These are phyloP conservation scores for Leuctra nigra DNA, from an alignment of 2,888 invertebrate genomes.

Conservation along the genomic window DNA sequence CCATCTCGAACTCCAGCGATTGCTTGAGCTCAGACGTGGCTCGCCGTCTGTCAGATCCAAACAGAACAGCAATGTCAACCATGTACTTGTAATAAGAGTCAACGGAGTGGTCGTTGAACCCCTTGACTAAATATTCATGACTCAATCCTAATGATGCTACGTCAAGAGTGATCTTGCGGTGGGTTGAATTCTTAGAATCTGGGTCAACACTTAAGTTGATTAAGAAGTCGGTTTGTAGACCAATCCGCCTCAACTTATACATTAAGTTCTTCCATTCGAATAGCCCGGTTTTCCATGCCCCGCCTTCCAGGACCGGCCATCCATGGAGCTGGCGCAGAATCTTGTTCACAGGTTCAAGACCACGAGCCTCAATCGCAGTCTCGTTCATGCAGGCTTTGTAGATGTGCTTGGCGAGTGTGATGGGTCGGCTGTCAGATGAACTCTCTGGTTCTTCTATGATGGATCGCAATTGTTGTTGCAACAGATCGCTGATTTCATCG, in stretches of 20 bases:
- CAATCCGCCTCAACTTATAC: slow-evolving; percentile 69
- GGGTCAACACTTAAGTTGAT: slow-evolving; percentile 85
- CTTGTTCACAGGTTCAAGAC: slow-evolving; percentile 61
- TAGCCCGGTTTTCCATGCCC: slow-evolving; percentile 58
- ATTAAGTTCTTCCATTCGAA: slow-evolving; percentile 81
- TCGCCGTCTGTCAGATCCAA: slow-evolving; percentile 66
- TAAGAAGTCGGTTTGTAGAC: slow-evolving; percentile 85
- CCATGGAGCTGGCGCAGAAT: slow-evolving; percentile 77
- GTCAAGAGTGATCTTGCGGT: slow-evolving; percentile 78
- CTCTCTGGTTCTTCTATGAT: slow-evolving; percentile 60
- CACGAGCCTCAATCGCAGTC: slow-evolving; percentile 56
- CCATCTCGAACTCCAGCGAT: slow-evolving; percentile 82
- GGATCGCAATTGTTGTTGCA: slow-evolving; percentile 66
- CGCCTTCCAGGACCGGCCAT: slow-evolving; percentile 83
- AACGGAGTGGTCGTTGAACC: slow-evolving; percentile 76
- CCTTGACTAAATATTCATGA: slow-evolving; percentile 79
- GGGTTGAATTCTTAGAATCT: slow-evolving; percentile 83
- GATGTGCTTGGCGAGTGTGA: slow-evolving; percentile 69
- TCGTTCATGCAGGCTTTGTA: slow-evolving; percentile 86
- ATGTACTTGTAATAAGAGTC: slow-evolving; percentile 78
- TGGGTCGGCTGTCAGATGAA: slow-evolving; percentile 55
- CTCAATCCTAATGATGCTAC: slow-evolving; percentile 79
- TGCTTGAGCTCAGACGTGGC: slow-evolving; percentile 68
- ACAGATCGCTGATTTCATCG: slow-evolving; percentile 64
- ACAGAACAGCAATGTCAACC: slow-evolving; percentile 78